Evolutionary conservation across 2,113 vertebrate species (phyloP), one percentile per base, ranked within the genome.

Genomic region (Otis tarda): DNA sequence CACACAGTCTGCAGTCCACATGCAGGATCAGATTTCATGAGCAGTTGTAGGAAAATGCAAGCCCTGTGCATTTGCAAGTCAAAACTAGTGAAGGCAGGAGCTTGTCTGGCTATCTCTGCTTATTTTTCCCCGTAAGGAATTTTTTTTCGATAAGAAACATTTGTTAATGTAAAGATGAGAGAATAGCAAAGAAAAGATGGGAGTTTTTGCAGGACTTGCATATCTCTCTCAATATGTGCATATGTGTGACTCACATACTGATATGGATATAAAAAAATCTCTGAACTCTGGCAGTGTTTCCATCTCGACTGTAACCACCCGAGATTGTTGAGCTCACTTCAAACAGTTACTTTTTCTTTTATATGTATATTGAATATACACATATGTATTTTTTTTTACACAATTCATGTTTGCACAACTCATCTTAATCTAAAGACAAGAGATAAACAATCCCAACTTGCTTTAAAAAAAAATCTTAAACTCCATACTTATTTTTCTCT

Each of bases 61-160:
- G 95, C 96, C 97, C 97, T 78, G 47, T 90, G 93, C 83, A 97
- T 98, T 97, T 98, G 98, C 98, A 98, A 98, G 98, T 98, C 98
- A 98, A 97, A 98, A 98, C 97, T 95, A 81, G 97, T 14, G 80
- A 97, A 83, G 95, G 95, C 97, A 95, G 94, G 82, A 95, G 89
- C 95, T 93, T 64, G 84, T 33, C 94, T 89, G 93, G 92, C 94
- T 94, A 96, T 87, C 95, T 94, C 93, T 35, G 96, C 87, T 91
- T 65, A 55, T 39, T 95, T 88, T 87, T 55, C 55, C 63, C 74
- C 22, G 53, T 35, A 65, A 96, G 93, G 78, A 90, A 50, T 95
- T 93, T 74, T 82, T 82, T 93, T 47, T n/a, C 5, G 65, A 91
- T 93, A 97, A 94, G 97, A 95, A 97, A 70, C 89, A 86, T 94